Percentiles rank a stretch among this genome's conserved stretches.
phyloP scores from a whole-genome alignment of 2,888 invertebrate species.

The Rambutsinella grinnellia region DNA sequence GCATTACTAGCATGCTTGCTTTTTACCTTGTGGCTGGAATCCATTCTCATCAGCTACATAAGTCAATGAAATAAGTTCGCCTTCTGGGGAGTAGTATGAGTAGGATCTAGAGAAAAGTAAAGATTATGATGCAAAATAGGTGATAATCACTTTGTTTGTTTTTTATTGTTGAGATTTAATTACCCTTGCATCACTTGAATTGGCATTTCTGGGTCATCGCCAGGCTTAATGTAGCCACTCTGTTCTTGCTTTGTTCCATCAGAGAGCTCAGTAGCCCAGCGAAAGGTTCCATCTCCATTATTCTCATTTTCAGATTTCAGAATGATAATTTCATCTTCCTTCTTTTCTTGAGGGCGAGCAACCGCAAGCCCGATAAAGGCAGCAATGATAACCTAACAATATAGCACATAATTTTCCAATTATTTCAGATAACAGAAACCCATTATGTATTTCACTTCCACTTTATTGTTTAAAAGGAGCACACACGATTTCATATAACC shows the following conservation, averaged over 20 bases:
- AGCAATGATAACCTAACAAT: slow-evolving; percentile 54
- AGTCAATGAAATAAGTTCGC: slow-evolving; percentile 57
- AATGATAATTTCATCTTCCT: slow-evolving; percentile 55
- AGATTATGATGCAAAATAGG: neutral
- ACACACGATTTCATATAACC: too few species aligned
- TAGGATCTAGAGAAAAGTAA: slow-evolving; percentile 53
- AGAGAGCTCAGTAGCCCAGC: slow-evolving; percentile 55
- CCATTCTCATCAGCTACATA: slow-evolving; percentile 57
- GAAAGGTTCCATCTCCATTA: slow-evolving; percentile 63
- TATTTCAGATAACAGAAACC: slow-evolving; percentile 5
- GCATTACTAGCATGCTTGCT: too few species aligned
- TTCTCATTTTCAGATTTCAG: slow-evolving; percentile 61
- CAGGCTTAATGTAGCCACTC: slow-evolving; percentile 60
- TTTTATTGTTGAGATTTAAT: too few species aligned
- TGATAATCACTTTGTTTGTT: too few species aligned
- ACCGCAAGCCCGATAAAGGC: slow-evolving; percentile 55
- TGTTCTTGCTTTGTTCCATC: slow-evolving; percentile 54
- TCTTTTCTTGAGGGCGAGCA: slow-evolving; percentile 56
- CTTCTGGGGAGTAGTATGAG: slow-evolving; percentile 60
- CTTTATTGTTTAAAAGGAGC: too few species aligned
- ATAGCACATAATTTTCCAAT: slow-evolving; percentile 16
- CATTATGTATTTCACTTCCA: too few species aligned
- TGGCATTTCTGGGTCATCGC: slow-evolving; percentile 59
- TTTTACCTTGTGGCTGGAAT: slow-evolving; percentile 14
- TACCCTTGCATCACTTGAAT: slow-evolving; percentile 63